Evolutionary conservation across 2,888 invertebrate species (phyloP).

Genomic region (Auanema freiburgensis): DNA sequence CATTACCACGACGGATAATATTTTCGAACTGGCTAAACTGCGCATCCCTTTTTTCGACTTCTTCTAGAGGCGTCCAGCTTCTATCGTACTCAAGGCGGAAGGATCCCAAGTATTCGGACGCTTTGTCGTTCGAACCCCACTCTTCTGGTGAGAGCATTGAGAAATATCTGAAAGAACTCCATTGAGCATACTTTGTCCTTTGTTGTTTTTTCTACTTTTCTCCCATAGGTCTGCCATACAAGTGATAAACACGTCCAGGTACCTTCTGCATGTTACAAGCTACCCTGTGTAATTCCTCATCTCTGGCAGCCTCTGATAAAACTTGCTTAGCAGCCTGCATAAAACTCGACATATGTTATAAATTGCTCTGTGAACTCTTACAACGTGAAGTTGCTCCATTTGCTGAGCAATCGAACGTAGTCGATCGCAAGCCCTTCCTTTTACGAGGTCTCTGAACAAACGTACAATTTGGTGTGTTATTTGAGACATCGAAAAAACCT

Average conservation of each 20-base stretch:
- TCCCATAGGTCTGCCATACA: constrained; percentile 70
- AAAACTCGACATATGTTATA: background rate
- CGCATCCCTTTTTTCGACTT: constrained; percentile 17
- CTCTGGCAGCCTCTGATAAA: constrained; percentile 70
- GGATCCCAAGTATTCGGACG: constrained; percentile 73
- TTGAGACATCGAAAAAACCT: constrained; percentile 15
- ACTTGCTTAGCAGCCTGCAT: constrained; percentile 50
- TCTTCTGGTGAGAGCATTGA: constrained; percentile 79
- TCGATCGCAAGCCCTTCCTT: constrained; percentile 44
- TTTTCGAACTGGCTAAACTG: constrained; percentile 11
- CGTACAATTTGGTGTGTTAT: background rate
- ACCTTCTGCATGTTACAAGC: constrained; percentile 78
- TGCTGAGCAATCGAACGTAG: constrained; percentile 76
- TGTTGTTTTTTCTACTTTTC: constrained; percentile 7
- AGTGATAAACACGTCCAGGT: constrained; percentile 76
- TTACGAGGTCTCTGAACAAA: constrained; percentile 33
- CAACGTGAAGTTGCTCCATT: constrained; percentile 72
- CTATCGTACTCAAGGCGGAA: constrained; percentile 75
- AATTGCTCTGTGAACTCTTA: constrained; percentile 11
- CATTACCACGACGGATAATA: background rate
- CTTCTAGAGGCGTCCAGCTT: constrained; percentile 72
- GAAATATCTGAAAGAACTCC: constrained; percentile 69
- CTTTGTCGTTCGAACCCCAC: constrained; percentile 72
- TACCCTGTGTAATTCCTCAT: constrained; percentile 73
- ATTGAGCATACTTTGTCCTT: background rate